These are phyloP conservation scores for Menidia menidia DNA, from an alignment of 2,797 vertebrate species.

Conservation along the genomic window DNA sequence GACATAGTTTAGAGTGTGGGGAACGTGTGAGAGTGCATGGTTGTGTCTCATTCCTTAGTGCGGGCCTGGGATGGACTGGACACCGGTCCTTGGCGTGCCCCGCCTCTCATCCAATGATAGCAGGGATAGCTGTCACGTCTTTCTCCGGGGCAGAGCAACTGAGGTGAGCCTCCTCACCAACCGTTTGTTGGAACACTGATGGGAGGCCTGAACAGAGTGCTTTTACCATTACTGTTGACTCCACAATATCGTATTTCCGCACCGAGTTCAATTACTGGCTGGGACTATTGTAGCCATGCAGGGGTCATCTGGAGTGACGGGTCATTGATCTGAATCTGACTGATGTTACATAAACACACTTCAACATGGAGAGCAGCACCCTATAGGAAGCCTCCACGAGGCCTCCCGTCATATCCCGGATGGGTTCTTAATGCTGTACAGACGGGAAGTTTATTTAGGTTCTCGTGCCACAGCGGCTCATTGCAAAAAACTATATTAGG, in stretches of 20 bases:
- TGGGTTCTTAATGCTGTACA: slow-evolving; percentile 22
- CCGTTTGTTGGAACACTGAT: slow-evolving; percentile 33
- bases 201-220: slow-evolving; percentile 12
- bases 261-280: slow-evolving; percentile 55
- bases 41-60: no score
- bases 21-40: no score
- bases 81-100: no score
- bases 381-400: slow-evolving; percentile 5
- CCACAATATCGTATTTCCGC: slow-evolving; percentile 63
- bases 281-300: slow-evolving; percentile 30
- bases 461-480: background rate
- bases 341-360: slow-evolving; percentile 51
- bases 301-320: slow-evolving; percentile 57
- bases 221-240: slow-evolving; percentile 53
- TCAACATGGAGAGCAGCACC: slow-evolving; percentile 21
- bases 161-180: slow-evolving; percentile 44
- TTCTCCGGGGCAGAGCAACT: slow-evolving; percentile 22
- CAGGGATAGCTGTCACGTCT: slow-evolving; percentile 9
- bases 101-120: no score
- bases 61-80: no score
- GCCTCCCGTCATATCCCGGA: background rate
- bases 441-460: slow-evolving; percentile 1
- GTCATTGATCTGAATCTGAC: slow-evolving; percentile 58
- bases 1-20: no score
- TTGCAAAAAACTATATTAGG: slow-evolving; percentile 13